phyloP scores from a whole-genome alignment of 2,888 invertebrate genomes.

The Boloria euphrosyne region DNA sequence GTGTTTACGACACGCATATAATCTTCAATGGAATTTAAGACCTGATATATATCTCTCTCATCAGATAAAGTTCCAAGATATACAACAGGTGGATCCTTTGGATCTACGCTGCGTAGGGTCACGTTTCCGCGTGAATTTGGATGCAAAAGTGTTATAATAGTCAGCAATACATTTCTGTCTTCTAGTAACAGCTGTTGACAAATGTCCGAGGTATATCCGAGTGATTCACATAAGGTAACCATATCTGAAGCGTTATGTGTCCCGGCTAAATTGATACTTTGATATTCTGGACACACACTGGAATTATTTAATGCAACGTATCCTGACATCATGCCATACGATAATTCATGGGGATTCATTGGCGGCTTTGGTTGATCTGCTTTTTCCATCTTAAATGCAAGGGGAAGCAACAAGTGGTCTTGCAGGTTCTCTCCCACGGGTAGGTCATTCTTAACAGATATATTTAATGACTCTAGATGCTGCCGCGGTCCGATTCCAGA shows the following conservation, averaged over 20 bases:
- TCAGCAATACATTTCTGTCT: constrained; percentile 42
- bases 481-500: constrained; percentile 50
- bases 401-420: constrained; percentile 46
- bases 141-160: constrained; percentile 38
- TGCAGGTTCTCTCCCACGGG: constrained; percentile 52
- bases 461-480: constrained; percentile 65
- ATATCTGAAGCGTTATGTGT: constrained; percentile 25
- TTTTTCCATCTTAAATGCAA: constrained; percentile 42
- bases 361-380: constrained; percentile 62
- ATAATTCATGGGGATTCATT: constrained; percentile 42
- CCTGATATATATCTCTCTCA: constrained; percentile 48
- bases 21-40: constrained; percentile 48
- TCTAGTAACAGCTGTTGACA: too few species aligned
- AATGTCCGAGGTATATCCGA: too few species aligned
- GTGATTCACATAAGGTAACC: too few species aligned
- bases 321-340: constrained; percentile 39
- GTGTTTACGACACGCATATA: constrained; percentile 50
- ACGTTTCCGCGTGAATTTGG: constrained; percentile 65
- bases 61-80: constrained; percentile 47
- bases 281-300: constrained; percentile 47
- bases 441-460: constrained; percentile 48
- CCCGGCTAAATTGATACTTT: constrained; percentile 39
- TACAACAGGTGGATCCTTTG: constrained; percentile 50
- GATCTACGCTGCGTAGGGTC: constrained; percentile 48
- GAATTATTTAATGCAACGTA: constrained; percentile 46